A percentile compares a stretch with the other conserved stretches of the same genome.
These are phyloP conservation scores for Yponomeuta plumbellus DNA, from an alignment of 2,888 invertebrate species.

Conservation along the genomic window DNA sequence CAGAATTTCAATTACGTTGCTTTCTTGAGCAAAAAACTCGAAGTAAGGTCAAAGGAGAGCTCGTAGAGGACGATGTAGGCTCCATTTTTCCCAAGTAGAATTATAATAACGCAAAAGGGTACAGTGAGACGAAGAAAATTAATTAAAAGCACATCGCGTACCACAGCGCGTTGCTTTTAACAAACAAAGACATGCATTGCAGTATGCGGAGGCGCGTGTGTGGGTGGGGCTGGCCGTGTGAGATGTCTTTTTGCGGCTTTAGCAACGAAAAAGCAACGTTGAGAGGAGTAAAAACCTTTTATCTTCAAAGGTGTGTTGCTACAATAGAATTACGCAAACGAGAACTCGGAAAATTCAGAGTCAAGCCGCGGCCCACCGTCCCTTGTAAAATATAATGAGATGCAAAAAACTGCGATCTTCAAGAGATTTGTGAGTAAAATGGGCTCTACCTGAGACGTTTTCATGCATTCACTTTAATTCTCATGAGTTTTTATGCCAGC, in stretches of 20 bases:
- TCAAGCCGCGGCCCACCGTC: conserved; percentile 34
- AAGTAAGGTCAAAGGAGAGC: not conserved
- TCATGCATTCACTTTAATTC: not conserved
- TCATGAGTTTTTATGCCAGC: not conserved
- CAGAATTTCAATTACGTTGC: not conserved
- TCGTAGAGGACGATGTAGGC: not conserved
- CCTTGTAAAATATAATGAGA: conserved; percentile 47
- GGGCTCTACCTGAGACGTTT: conserved; percentile 23
- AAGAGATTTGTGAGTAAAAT: conserved; percentile 41
- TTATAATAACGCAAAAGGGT: not conserved
- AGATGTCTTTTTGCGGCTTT: conserved; percentile 14
- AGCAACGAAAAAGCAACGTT: conserved; percentile 46
- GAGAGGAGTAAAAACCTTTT: conserved; percentile 34
- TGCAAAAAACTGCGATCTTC: conserved; percentile 41
- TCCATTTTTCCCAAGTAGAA: not conserved
- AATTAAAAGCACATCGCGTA: not conserved
- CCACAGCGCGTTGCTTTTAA: not conserved
- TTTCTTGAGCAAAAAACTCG: not conserved
- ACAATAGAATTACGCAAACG: conserved; percentile 58
- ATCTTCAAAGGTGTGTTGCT: conserved; percentile 56
- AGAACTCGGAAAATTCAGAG: conserved; percentile 49
- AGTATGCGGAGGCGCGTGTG: not conserved
- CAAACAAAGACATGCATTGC: not conserved
- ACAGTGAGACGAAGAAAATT: not conserved
- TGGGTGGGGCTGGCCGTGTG: conserved; percentile 3